Conservation (phyloP, 2,797 vertebrate species). For the Oophaga sylvatica region DNA sequence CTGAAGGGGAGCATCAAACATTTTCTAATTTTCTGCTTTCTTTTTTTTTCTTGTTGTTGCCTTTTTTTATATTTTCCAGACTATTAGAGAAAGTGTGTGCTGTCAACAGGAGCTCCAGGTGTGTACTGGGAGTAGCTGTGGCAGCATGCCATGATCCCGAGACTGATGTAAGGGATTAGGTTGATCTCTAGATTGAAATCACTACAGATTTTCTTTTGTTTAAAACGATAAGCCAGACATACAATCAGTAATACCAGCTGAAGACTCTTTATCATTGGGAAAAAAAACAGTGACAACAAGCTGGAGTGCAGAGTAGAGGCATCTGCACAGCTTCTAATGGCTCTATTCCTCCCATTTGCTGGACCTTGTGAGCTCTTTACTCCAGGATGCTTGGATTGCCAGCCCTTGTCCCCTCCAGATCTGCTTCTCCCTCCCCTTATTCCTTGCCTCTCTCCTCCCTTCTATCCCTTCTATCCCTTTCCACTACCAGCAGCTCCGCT, state of each 20-base stretch:
- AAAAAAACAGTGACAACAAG: conserved; percentile 59
- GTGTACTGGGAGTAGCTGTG: conserved; percentile 15
- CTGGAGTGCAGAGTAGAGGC: conserved; percentile 47
- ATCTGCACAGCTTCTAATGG: conserved; percentile 24
- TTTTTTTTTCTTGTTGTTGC: not conserved
- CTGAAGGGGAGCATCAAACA: conserved; percentile 56
- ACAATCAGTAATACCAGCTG: conserved; percentile 62
- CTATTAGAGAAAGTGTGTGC: conserved; percentile 6
- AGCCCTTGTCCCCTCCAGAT: conserved; percentile 44
- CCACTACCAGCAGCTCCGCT: conserved; percentile 67
- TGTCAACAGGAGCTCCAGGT: conserved; percentile 58
- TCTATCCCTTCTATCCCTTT: conserved; percentile 32
- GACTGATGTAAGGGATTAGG: conserved; percentile 41
- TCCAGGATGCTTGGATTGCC: not conserved
- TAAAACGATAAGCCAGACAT: conserved; percentile 66
- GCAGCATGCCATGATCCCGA: conserved; percentile 55
- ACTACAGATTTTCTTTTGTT: conserved; percentile 43
- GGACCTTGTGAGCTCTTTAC: conserved; percentile 38
- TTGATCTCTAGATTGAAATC: conserved; percentile 62
- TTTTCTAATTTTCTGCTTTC: conserved; percentile 54
- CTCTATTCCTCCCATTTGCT: conserved; percentile 57
- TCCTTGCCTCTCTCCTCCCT: conserved; percentile 47
- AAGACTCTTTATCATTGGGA: conserved; percentile 62
- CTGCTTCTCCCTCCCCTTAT: conserved; percentile 55
- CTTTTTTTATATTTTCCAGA: conserved; percentile 26